These are phyloP conservation scores for Gymnoscopelus braueri DNA, from an alignment of 2,797 vertebrate genomes.

Conservation along the genomic window DNA sequence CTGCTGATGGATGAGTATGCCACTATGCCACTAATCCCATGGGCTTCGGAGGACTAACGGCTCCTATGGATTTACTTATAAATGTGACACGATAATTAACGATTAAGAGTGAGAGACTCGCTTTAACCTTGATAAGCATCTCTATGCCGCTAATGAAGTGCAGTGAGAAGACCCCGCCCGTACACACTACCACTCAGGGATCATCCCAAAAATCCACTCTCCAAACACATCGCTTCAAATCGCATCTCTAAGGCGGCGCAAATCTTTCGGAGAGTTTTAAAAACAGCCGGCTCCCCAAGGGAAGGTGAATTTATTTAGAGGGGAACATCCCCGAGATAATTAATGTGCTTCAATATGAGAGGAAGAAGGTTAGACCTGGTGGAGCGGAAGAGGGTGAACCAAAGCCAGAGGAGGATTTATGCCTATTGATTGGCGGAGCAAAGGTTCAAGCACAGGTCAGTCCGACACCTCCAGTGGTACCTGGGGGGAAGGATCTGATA, in stretches of 20 bases:
- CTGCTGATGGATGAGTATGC: conserved; percentile 23
- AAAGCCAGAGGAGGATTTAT: conserved; percentile 38
- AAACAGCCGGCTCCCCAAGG: background rate
- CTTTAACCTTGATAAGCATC: conserved; percentile 67
- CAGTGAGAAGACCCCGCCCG: conserved; percentile 8
- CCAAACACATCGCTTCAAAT: conserved; percentile 8
- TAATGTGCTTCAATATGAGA: conserved; percentile 32
- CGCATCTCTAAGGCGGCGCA: conserved; percentile 16
- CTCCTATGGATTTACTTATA: conserved; percentile 51
- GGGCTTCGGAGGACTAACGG: conserved; percentile 54
- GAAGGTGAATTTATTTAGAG: conserved; percentile 13
- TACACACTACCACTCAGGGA: conserved; percentile 30
- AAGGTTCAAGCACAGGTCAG: conserved; percentile 63
- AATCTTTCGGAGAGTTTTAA: conserved; percentile 11
- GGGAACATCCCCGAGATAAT: conserved; percentile 26
- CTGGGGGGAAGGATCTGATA: conserved; percentile 38
- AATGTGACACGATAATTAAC: conserved; percentile 74
- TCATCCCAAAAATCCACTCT: conserved; percentile 32
- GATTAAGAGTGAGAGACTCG: conserved; percentile 49
- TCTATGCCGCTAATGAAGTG: conserved; percentile 68
- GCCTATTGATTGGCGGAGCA: conserved; percentile 48
- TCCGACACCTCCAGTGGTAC: conserved; percentile 28
- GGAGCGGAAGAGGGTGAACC: conserved; percentile 12
- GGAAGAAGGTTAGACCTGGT: conserved; percentile 26
- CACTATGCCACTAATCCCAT: conserved; percentile 45